Evolutionary conservation across 2,113 vertebrate genomes (phyloP), one percentile per base, ranked within the genome.

Genomic region (Zapornia atra): DNA sequence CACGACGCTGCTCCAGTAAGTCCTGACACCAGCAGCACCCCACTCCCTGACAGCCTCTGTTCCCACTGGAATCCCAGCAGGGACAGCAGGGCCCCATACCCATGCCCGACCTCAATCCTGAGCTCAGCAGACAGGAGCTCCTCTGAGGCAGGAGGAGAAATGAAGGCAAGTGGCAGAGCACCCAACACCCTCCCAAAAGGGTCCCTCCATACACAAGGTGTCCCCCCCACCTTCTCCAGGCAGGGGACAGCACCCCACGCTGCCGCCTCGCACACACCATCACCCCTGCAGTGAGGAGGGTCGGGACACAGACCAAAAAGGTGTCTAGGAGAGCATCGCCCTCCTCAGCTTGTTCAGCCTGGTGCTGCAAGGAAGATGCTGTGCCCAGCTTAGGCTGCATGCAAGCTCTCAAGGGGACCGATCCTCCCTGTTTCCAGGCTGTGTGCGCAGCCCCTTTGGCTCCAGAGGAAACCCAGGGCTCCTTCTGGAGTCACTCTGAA

Each of bases 381-480:
- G 19, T 2, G 54, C 73, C 33, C 2, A 11, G 68, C 61, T 7
- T 5, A 15, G 19, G 48, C 56, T 14, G 1, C 20, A 19, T 1
- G 28, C 8, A 13, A 6, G 33, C 22, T 29, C 10, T n/a, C 29
- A 4, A 11, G 33, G 0, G 1, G 0, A 4, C 1, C 31, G 57
- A 3, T 4, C 1, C 12, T 1, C 33, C 17, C 82, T 64, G 34
- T 77, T 54, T 10, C 9, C 1, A 20, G 22, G 40, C 4, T 6
- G 5, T 3, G 2, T 8, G 28, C 33, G 5, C 66, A 13, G 38
- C 72, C 7, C 7, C 2, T 10, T 21, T 2, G 16, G 50, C 68
- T 7, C 25, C 5, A 36, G 8, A 28, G 44, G 33, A 76, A 42
- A 28, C 56, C n/a, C 75, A 69, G 50, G 51, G 89, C 93, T 94